phyloP scores from a whole-genome alignment of 2,113 vertebrate species.

The Colossoma macropomum region DNA sequence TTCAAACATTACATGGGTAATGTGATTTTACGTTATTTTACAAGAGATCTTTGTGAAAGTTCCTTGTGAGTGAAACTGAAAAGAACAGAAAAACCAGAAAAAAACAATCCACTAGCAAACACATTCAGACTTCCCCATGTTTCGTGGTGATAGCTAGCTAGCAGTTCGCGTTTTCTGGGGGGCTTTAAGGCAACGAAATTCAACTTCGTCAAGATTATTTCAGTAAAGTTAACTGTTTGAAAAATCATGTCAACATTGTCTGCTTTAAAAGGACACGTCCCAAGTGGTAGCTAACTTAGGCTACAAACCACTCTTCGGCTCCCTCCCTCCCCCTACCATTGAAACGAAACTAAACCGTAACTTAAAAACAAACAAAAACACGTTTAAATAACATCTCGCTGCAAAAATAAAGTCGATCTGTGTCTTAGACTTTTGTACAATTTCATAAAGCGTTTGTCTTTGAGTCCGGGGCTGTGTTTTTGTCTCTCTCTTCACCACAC shows the following conservation, averaged over 20 bases:
- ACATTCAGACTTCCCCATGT: slow-evolving; percentile 66
- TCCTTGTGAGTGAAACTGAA: slow-evolving; percentile 41
- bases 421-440: slow-evolving; percentile 63
- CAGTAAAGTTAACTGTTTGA: slow-evolving; percentile 56
- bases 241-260: slow-evolving; percentile 62
- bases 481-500: slow-evolving; percentile 52
- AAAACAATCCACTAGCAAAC: slow-evolving; percentile 65
- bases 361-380: slow-evolving; percentile 47
- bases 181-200: slow-evolving; percentile 77
- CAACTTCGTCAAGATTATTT: slow-evolving; percentile 63
- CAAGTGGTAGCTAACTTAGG: slow-evolving; percentile 58
- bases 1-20: slow-evolving; percentile 48
- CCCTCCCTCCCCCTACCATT: slow-evolving; percentile 48
- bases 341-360: slow-evolving; percentile 58
- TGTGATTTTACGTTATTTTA: slow-evolving; percentile 43
- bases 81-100: slow-evolving; percentile 28
- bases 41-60: slow-evolving; percentile 58
- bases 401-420: slow-evolving; percentile 87
- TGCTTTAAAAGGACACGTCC: slow-evolving; percentile 57
- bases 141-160: slow-evolving; percentile 62
- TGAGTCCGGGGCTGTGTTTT: not conserved
- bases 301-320: slow-evolving; percentile 50
- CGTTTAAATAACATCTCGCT: slow-evolving; percentile 81
- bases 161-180: slow-evolving; percentile 60
- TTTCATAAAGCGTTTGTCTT: slow-evolving; percentile 63